Percentiles rank a stretch among this genome's conserved stretches.
Evolutionary conservation across 2,113 vertebrate genomes (phyloP).

Genomic region (Oncorhynchus mykiss): DNA sequence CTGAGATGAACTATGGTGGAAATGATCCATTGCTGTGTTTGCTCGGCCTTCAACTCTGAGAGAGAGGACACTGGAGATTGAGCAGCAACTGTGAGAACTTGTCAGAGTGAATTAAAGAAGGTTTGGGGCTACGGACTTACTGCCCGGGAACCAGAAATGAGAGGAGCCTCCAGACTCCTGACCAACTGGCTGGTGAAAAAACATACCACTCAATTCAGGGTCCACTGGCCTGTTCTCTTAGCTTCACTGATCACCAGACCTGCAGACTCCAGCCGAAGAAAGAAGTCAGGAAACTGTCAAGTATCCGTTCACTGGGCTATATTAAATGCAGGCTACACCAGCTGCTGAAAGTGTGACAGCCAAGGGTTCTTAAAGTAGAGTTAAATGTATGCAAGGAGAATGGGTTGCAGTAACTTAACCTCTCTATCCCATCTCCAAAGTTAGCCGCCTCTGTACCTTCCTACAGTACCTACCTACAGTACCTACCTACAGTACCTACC

Average conservation of each 20-base stretch:
- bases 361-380: neutral
- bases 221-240: neutral
- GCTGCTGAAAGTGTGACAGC: constrained; percentile 6
- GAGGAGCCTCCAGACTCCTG: neutral
- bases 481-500: too few species aligned
- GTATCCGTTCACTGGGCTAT: neutral
- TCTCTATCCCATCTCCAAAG: constrained; percentile 34
- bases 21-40: neutral
- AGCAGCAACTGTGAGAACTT: constrained; percentile 11
- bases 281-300: neutral
- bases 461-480: neutral
- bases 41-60: neutral
- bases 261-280: neutral
- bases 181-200: neutral
- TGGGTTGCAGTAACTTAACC: constrained; percentile 29
- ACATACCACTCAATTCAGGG: neutral
- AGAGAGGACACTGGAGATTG: constrained; percentile 7
- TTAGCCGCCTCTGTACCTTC: constrained; percentile 22
- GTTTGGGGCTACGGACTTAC: neutral
- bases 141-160: neutral
- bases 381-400: constrained; percentile 29
- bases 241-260: constrained; percentile 8
- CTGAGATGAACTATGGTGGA: neutral
- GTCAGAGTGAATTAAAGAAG: constrained; percentile 8
- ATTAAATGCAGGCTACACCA: neutral